A percentile compares a stretch with the other conserved stretches of the same genome.
Conservation (phyloP, 2,888 invertebrate species). For the Malacosoma neustria region DNA sequence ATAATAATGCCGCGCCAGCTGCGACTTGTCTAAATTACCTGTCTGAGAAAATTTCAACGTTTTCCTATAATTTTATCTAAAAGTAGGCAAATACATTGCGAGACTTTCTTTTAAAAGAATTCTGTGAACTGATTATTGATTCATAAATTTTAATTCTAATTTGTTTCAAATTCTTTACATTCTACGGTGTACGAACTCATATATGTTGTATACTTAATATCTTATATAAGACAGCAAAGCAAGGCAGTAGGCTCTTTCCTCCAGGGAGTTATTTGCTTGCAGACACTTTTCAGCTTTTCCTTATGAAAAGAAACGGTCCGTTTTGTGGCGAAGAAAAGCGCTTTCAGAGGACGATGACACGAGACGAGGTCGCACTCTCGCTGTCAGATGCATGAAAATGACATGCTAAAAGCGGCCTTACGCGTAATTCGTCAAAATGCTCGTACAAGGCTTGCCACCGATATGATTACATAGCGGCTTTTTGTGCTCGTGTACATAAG, state of each 20-base stretch:
- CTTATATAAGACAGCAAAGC: constrained; percentile 52
- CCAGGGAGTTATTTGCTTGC: constrained; percentile 72
- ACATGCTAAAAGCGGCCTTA: constrained; percentile 61
- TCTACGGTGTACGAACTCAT: constrained; percentile 31
- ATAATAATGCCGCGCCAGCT: constrained; percentile 42
- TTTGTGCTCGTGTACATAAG: constrained; percentile 4
- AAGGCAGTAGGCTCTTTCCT: constrained; percentile 70
- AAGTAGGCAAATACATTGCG: not conserved
- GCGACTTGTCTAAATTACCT: constrained; percentile 22
- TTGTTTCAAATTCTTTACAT: constrained; percentile 5
- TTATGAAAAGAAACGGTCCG: constrained; percentile 74
- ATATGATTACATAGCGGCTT: constrained; percentile 6
- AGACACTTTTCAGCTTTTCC: constrained; percentile 74
- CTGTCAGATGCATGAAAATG: constrained; percentile 63
- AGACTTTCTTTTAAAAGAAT: too few species aligned
- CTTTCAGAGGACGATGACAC: constrained; percentile 75
- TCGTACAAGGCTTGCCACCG: constrained; percentile 22
- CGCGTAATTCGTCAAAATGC: constrained; percentile 62
- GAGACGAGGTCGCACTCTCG: constrained; percentile 69
- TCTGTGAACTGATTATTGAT: too few species aligned
- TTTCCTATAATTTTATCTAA: not conserved
- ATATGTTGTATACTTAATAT: constrained; percentile 56
- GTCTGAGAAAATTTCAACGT: not conserved
- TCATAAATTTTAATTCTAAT: too few species aligned
- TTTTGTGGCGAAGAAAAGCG: constrained; percentile 72